These are phyloP conservation scores for Wasmannia auropunctata DNA, from an alignment of 1,140 invertebrate species.

Conservation along the genomic window DNA sequence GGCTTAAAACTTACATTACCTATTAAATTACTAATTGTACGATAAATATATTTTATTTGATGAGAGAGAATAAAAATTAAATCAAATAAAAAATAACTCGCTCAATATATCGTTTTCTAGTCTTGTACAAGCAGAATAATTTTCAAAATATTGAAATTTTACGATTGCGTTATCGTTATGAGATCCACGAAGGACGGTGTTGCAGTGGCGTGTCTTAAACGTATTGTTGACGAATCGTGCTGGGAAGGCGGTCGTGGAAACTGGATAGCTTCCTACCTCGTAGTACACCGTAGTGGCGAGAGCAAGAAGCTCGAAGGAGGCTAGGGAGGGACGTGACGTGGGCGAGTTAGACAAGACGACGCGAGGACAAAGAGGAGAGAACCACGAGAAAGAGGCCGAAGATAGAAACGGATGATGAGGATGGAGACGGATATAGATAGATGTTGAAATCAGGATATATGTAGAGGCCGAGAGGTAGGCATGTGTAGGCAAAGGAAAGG, in stretches of 20 bases:
- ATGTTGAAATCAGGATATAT: slow-evolving; percentile 22
- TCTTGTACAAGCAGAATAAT: neutral
- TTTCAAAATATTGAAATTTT: neutral
- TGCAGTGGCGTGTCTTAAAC: slow-evolving; percentile 24
- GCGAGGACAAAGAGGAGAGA: neutral
- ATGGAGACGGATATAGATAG: neutral
- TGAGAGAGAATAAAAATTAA: neutral
- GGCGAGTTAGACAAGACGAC: neutral
- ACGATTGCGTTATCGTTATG: neutral
- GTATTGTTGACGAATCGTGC: slow-evolving; percentile 56
- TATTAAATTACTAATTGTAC: neutral
- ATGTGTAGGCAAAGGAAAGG: slow-evolving; percentile 37
- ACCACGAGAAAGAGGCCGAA: neutral
- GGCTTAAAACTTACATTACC: neutral
- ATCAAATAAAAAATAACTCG: neutral
- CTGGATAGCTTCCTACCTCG: slow-evolving; percentile 21
- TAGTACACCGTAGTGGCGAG: slow-evolving; percentile 23
- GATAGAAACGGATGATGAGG: neutral
- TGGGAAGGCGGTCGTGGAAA: slow-evolving; percentile 17
- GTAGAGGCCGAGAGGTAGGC: neutral
- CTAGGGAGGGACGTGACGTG: neutral
- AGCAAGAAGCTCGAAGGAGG: slow-evolving; percentile 26
- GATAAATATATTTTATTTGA: neutral
- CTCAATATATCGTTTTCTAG: neutral
- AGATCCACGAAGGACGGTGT: neutral